Conservation (phyloP, 2,888 invertebrate genomes). For the Pseudococcus jackbeardsleyi region DNA sequence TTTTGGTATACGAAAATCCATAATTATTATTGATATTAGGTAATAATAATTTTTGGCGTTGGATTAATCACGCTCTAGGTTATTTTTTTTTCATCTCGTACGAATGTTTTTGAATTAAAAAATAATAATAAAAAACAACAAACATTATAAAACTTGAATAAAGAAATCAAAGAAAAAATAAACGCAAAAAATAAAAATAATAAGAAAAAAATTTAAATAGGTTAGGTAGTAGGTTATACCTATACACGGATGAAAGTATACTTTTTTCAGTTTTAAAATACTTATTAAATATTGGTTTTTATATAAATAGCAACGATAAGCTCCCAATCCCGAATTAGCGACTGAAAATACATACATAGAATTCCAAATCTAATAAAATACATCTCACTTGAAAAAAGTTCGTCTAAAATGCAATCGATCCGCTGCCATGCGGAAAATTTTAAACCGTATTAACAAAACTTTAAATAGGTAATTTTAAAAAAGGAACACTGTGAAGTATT, state of each 20-base stretch:
- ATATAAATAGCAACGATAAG: neutral
- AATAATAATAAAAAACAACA: neutral
- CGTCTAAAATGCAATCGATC: neutral
- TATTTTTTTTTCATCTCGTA: neutral
- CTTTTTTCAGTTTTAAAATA: neutral
- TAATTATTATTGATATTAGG: constrained; percentile 7
- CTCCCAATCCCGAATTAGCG: neutral
- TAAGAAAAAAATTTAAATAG: neutral
- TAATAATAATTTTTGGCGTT: constrained; percentile 19
- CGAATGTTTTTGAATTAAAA: neutral
- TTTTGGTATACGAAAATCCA: constrained; percentile 18
- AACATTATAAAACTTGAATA: constrained; percentile 7
- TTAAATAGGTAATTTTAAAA: neutral
- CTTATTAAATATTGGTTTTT: neutral
- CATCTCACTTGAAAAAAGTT: neutral
- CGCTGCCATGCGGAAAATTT: too few relatives aligned
- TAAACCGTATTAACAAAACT: neutral
- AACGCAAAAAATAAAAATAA: neutral
- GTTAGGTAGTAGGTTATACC: neutral
- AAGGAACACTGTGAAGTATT: neutral
- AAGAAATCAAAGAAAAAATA: neutral
- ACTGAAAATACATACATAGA: neutral
- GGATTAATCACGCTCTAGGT: neutral
- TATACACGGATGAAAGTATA: neutral
- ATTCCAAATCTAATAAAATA: neutral